These are phyloP conservation scores for Athalia cordata DNA, from an alignment of 2,888 invertebrate species.

Conservation along the genomic window DNA sequence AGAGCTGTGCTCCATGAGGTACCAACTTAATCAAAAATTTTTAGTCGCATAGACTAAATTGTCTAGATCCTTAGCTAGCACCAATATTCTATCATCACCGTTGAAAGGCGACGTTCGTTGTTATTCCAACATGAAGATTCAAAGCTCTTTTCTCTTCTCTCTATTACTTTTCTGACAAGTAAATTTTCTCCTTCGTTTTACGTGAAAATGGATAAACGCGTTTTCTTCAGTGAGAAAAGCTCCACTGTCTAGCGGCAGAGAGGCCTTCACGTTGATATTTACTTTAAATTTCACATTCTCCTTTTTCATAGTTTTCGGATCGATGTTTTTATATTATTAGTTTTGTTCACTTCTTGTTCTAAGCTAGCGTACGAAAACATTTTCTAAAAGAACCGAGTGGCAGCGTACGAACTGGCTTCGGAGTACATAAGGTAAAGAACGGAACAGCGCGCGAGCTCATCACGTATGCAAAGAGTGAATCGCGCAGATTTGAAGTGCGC, in stretches of 20 bases:
- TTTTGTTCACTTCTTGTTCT: too few species aligned
- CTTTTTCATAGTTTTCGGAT: too few species aligned
- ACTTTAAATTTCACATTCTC: too few species aligned
- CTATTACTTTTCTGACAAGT: background rate
- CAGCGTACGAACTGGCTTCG: too few species aligned
- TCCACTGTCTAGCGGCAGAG: too few species aligned
- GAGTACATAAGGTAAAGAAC: background rate
- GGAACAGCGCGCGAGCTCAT: background rate
- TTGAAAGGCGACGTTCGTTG: conserved; percentile 5
- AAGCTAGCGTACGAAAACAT: too few species aligned
- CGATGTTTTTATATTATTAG: too few species aligned
- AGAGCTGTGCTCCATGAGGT: background rate
- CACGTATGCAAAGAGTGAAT: too few species aligned
- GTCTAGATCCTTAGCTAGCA: background rate
- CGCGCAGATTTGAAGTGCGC: too few species aligned
- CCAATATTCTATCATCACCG: background rate
- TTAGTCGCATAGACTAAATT: background rate
- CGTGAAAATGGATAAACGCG: background rate
- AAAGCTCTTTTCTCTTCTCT: conserved; percentile 19
- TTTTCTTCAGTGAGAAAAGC: conserved; percentile 3
- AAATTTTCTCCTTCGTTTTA: background rate
- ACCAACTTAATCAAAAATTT: background rate
- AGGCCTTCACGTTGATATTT: too few species aligned
- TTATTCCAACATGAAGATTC: conserved; percentile 1
- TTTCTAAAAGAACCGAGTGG: background rate